Base-by-base conservation (phyloP, 2,113 vertebrate species). In the Trichomycterus rosablanca region DNA sequence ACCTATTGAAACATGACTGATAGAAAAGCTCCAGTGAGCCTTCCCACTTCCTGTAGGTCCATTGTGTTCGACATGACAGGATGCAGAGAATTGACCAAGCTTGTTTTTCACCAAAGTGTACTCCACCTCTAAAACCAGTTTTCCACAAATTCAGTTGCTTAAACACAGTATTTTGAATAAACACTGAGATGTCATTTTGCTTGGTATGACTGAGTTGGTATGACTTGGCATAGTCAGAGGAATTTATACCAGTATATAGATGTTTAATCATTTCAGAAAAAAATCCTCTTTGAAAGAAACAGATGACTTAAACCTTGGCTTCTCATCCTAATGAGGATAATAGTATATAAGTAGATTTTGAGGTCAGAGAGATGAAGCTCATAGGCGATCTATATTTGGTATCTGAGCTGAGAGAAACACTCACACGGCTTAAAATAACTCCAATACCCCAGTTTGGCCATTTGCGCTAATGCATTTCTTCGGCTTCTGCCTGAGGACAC, bases 321-420 rank as follows among this genome's bases (percentile, higher is more conserved):
- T 59, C 68, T 78, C 62, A 43, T 76, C 45, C 72, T 71, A 72
- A 74, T 66, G 23, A 19, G 56, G 67, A 60, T 58, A 35, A 68
- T 74, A 80, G 84, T 85, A 82, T 80, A 79, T 84, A 86, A 86
- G 77, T 78, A 67, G 70, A 85, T 79, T 80, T 57, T 80, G 76
- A 84, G 80, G 75, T 10, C 35, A 73, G 78, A 80, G 81, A 61
- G 56, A 45, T 48, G 74, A 79, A 79, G 72, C 77, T 61, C 63
- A 74, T 75, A 66, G 77, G 46, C 15, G 67, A 57, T 78, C 81
- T 87, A 87, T 82, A 86, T 87, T 82, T 86, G 83, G 84, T 74
- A 65, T 68, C 58, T 78, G 78, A 83, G 79, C 83, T 83, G 75
- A 78, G 75, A 79, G 82, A 86, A 83, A 80, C 72, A 81, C 76